These are phyloP conservation scores for Oscheius onirici DNA, from an alignment of 2,888 invertebrate genomes.

Conservation along the genomic window DNA sequence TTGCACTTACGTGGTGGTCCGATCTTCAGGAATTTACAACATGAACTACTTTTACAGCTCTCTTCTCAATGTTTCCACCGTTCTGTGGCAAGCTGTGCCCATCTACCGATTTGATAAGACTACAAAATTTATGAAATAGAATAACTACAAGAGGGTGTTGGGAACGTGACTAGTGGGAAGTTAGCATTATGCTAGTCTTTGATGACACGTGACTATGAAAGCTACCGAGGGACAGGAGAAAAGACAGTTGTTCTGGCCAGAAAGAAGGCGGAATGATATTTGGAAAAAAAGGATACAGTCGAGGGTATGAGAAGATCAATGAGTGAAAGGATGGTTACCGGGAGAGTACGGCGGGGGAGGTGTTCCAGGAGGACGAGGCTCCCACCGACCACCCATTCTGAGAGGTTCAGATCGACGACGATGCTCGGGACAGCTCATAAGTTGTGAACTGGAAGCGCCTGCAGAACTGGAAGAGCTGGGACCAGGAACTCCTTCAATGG, in stretches of 20 bases:
- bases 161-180: background rate
- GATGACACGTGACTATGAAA: background rate
- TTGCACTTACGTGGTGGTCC: too few species aligned
- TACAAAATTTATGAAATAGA: background rate
- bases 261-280: background rate
- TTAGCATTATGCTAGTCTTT: background rate
- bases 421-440: conserved; percentile 26
- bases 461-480: conserved; percentile 4
- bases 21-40: too few species aligned
- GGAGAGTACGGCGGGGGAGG: conserved; percentile 31
- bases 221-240: background rate
- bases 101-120: too few species aligned
- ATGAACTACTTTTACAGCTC: too few species aligned
- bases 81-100: too few species aligned
- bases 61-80: too few species aligned
- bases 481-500: conserved; percentile 19
- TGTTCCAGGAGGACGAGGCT: conserved; percentile 11
- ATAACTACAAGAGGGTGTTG: background rate
- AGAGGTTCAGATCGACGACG: conserved; percentile 25
- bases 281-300: background rate
- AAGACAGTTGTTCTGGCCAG: background rate
- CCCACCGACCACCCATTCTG: conserved; percentile 29
- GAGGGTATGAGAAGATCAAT: background rate
- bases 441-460: background rate
- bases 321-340: conserved; percentile 20